phyloP scores from a whole-genome alignment of 1,140 invertebrate genomes.

The Hyles vespertilio region DNA sequence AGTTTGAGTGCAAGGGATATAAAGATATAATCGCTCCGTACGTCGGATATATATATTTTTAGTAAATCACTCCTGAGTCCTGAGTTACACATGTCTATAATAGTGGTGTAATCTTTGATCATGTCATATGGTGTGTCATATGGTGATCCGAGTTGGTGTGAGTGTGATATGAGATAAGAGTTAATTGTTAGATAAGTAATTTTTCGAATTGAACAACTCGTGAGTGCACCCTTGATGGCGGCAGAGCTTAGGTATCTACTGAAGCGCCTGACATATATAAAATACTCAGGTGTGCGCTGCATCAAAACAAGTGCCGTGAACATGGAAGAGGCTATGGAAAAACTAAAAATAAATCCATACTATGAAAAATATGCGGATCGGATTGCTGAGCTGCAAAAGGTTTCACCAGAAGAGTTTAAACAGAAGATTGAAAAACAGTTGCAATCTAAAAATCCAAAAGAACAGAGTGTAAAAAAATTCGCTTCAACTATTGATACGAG shows the following conservation, averaged over 20 bases:
- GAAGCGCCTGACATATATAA: slow-evolving; percentile 14
- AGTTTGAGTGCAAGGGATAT: too few species aligned
- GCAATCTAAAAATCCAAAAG: slow-evolving; percentile 63
- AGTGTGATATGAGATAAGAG: too few species aligned
- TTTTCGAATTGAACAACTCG: background rate
- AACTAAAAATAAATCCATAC: slow-evolving; percentile 86
- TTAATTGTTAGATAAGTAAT: too few species aligned
- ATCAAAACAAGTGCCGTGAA: slow-evolving; percentile 75
- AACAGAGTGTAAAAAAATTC: slow-evolving; percentile 38
- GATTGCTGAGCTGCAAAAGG: slow-evolving; percentile 84
- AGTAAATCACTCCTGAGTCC: too few species aligned
- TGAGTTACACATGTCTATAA: too few species aligned
- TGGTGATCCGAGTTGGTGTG: too few species aligned
- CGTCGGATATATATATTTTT: too few species aligned
- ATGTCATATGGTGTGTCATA: too few species aligned
- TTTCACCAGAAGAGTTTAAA: slow-evolving; percentile 85
- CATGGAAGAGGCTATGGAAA: slow-evolving; percentile 78
- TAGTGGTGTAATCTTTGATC: too few species aligned
- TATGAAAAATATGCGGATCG: slow-evolving; percentile 89
- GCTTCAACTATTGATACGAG: slow-evolving; percentile 48
- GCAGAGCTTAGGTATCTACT: slow-evolving; percentile 6
- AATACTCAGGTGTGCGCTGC: slow-evolving; percentile 42
- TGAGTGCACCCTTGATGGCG: slow-evolving; percentile 4
- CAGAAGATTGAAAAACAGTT: slow-evolving; percentile 79
- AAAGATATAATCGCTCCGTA: too few species aligned